Evolutionary conservation across 2,888 invertebrate species (phyloP).

Genomic region (Clistopyga incitator): DNA sequence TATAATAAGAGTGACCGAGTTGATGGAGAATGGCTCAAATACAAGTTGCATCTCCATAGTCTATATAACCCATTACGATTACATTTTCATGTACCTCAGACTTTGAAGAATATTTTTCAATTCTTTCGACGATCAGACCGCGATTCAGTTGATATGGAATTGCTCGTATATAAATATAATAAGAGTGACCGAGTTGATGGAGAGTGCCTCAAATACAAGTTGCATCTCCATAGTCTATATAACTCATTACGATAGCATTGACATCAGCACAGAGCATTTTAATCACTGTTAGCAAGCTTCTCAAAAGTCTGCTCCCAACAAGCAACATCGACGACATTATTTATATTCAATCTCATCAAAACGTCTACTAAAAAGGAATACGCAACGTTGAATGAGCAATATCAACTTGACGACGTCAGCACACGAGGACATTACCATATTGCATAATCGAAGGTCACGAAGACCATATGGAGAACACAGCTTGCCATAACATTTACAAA

Average conservation of each 20-base stretch:
- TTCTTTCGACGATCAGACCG: no score
- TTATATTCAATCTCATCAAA: neutral
- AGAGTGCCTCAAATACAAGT: neutral
- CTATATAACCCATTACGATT: neutral
- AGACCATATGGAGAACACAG: neutral
- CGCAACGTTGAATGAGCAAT: neutral
- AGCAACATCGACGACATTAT: neutral
- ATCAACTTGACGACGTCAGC: neutral
- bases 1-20: no score
- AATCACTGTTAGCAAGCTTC: neutral
- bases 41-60: neutral
- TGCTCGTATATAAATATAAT: no score
- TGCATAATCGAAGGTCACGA: constrained; percentile 10
- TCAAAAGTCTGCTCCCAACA: neutral
- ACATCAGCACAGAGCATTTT: neutral
- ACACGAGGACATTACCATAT: neutral
- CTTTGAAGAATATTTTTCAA: no score
- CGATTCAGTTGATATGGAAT: no score
- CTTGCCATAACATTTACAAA: neutral
- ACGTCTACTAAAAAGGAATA: neutral
- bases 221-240: neutral
- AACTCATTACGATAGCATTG: neutral
- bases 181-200: no score
- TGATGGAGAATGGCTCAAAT: neutral
- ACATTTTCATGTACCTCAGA: no score